These are phyloP conservation scores for Leucophenga varia DNA, from an alignment of 1,140 invertebrate genomes.

Conservation along the genomic window DNA sequence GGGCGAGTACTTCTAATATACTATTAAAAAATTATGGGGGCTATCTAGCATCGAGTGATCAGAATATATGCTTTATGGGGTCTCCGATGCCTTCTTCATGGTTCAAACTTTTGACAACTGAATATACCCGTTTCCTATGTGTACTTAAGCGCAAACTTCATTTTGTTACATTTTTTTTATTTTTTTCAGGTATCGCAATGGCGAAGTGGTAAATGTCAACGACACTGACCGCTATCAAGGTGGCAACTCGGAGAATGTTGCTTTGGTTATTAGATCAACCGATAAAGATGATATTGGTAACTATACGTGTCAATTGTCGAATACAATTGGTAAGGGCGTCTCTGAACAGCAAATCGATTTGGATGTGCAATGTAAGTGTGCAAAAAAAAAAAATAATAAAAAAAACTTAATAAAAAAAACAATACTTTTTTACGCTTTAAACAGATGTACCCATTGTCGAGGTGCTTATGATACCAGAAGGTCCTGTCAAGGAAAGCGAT, in stretches of 20 bases:
- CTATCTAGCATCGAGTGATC: too few relatives aligned
- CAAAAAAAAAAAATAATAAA: neutral
- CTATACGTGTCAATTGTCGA: conserved; percentile 77
- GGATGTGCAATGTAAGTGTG: conserved; percentile 76
- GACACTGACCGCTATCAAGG: conserved; percentile 70
- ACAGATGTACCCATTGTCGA: conserved; percentile 75
- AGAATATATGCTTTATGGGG: too few relatives aligned
- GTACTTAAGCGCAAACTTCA: too few relatives aligned
- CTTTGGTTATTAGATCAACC: conserved; percentile 75
- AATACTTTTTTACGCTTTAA: neutral
- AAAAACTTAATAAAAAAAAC: neutral
- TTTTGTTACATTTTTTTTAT: conserved; percentile 15
- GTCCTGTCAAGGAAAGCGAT: conserved; percentile 77
- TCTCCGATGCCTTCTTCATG: too few relatives aligned
- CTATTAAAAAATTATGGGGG: too few relatives aligned
- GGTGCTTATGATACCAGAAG: conserved; percentile 72
- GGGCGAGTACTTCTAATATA: too few relatives aligned
- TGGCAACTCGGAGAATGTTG: conserved; percentile 70
- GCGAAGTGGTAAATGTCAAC: conserved; percentile 65
- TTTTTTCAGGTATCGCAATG: conserved; percentile 71
- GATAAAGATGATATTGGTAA: conserved; percentile 75
- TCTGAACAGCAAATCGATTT: conserved; percentile 71
- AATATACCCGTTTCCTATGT: too few relatives aligned
- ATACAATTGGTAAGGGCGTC: conserved; percentile 65
- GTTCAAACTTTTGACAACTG: too few relatives aligned